Evolutionary conservation across 2,113 vertebrate genomes (phyloP), one percentile per base, ranked within the genome.

Genomic region (Centrocercus urophasianus): DNA sequence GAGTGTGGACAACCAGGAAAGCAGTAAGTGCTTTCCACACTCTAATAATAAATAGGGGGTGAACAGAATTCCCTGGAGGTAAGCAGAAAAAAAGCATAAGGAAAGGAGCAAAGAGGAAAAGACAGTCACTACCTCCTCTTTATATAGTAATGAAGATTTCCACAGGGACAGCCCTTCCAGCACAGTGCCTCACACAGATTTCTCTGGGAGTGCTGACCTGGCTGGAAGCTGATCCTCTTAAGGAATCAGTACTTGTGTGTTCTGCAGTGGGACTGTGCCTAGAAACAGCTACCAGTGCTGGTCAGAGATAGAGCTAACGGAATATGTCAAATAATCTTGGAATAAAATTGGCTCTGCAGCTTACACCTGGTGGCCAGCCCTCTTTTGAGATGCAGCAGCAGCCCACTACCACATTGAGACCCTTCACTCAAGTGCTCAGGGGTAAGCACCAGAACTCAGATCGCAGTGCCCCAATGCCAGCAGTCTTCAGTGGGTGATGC

Each of bases 71-170:
- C 47, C 50, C 27, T 34, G 65, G 24, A 66, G 7, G 15, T 17
- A 5, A 90, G 17, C 61, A 77, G 25, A 16, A 80, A 32, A 32
- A 32, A 86, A 56, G 25, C n/a, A 52, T 32, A 70, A 92, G 61
- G 60, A 78, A 93, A 42, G 9, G n/a, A n/a, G 19, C 54, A 52
- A 67, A 88, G 69, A 77, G 30, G 36, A 89, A 34, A 89, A 83
- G 54, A 56, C 16, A 61, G 30, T 14, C 8, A 30, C 18, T 40
- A 19, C 11, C 21, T 8, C 38, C 36, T 76, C 42, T 80, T 95
- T 89, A 85, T 69, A 74, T 12, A 82, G 83, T 77, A 52, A 36
- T 88, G 52, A 64, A 91, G 75, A 61, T 45, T 91, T 89, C 90
- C 75, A 27, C 20, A 40, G 71, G 32, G 40, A n/a, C 6, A 25